phyloP scores from a whole-genome alignment of 2,797 vertebrate species.

The Graptemys geographica region DNA sequence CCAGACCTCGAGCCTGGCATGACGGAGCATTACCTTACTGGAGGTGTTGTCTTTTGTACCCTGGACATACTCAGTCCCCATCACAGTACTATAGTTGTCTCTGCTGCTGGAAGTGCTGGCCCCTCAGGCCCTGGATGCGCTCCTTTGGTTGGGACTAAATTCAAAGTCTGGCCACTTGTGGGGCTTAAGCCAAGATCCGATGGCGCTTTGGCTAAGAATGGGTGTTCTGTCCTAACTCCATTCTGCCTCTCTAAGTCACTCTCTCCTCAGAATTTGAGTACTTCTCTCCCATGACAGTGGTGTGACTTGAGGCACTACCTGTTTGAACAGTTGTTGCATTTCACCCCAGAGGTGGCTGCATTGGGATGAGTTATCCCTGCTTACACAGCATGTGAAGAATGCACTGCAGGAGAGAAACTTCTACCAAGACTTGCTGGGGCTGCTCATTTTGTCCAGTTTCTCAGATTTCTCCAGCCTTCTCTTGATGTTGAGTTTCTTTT shows the following conservation, averaged over 20 bases:
- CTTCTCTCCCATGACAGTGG: neutral
- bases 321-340: neutral
- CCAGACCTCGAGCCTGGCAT: neutral
- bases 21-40: neutral
- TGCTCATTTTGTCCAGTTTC: neutral
- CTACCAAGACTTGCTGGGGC: neutral
- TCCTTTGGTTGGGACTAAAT: neutral
- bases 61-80: neutral
- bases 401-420: neutral
- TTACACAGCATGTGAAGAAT: accelerated
- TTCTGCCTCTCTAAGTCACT: neutral
- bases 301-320: neutral
- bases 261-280: neutral
- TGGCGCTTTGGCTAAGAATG: neutral
- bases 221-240: neutral
- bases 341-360: neutral
- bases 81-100: neutral
- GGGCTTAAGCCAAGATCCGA: neutral
- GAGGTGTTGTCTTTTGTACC: neutral
- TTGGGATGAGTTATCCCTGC: neutral
- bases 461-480: neutral
- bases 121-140: neutral
- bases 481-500: neutral
- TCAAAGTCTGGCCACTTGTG: neutral
- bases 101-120: neutral